phyloP scores from a whole-genome alignment of 2,113 vertebrate species.

The Excalfactoria chinensis region DNA sequence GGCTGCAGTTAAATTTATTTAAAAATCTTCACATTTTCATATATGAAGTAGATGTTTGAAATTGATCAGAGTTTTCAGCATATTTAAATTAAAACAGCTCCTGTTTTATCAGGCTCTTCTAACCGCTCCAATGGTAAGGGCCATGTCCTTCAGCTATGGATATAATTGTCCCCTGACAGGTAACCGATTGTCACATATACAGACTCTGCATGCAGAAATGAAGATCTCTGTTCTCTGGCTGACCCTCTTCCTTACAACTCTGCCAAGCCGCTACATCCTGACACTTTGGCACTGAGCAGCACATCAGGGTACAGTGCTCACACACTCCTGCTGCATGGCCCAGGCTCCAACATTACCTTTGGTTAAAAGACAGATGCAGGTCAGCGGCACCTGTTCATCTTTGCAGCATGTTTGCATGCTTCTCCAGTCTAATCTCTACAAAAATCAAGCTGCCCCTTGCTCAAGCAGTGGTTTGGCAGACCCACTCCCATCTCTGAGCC shows the following conservation, averaged over 20 bases:
- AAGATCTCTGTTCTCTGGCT: not conserved
- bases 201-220: not conserved
- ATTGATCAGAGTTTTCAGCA: not conserved
- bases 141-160: not conserved
- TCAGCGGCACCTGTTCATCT: not conserved
- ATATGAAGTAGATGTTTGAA: slow-evolving; percentile 26
- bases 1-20: slow-evolving; percentile 44
- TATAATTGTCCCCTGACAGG: not conserved
- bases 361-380: not conserved
- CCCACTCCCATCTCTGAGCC: not conserved
- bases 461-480: not conserved
- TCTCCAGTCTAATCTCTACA: not conserved
- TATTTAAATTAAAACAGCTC: slow-evolving; percentile 28
- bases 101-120: not conserved
- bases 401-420: not conserved
- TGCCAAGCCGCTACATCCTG: not conserved
- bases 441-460: slow-evolving; percentile 1
- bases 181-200: not conserved
- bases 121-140: not conserved
- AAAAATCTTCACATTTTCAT: slow-evolving; percentile 38
- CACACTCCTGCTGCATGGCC: not conserved
- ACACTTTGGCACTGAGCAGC: not conserved
- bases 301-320: not conserved
- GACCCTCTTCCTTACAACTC: not conserved
- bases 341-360: not conserved